Conservation (phyloP, 2,888 invertebrate genomes). For the Drosophila koepferae region DNA sequence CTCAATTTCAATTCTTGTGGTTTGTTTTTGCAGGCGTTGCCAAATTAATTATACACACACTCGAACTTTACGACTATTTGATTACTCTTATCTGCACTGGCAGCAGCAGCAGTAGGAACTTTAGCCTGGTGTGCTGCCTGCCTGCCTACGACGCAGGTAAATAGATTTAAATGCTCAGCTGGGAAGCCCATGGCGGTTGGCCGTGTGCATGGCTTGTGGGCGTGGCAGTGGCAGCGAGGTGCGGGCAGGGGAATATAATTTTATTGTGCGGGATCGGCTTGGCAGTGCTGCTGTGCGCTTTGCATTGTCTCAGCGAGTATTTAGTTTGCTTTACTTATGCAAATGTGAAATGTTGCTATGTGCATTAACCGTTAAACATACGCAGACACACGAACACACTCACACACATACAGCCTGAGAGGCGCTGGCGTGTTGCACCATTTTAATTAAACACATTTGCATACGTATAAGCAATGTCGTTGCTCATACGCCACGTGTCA, state of each 20-base stretch:
- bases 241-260: constrained; percentile 7
- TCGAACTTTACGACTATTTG: constrained; percentile 64
- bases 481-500: constrained; percentile 62
- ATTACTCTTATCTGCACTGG: constrained; percentile 45
- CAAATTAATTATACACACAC: constrained; percentile 71
- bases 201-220: neutral
- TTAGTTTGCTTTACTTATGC: constrained; percentile 67
- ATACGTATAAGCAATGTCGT: constrained; percentile 55
- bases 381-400: constrained; percentile 15
- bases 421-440: constrained; percentile 50
- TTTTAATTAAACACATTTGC: constrained; percentile 75
- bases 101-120: constrained; percentile 9
- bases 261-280: constrained; percentile 20
- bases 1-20: constrained; percentile 51
- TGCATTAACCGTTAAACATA: constrained; percentile 49
- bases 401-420: neutral
- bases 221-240: constrained; percentile 1
- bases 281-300: constrained; percentile 20
- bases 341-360: constrained; percentile 57
- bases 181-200: constrained; percentile 16
- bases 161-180: constrained; percentile 66
- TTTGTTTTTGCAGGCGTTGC: constrained; percentile 50
- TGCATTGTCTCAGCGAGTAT: constrained; percentile 45
- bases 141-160: constrained; percentile 45
- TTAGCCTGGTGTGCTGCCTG: neutral